phyloP scores from a whole-genome alignment of 1,140 invertebrate genomes.

The Musca domestica region DNA sequence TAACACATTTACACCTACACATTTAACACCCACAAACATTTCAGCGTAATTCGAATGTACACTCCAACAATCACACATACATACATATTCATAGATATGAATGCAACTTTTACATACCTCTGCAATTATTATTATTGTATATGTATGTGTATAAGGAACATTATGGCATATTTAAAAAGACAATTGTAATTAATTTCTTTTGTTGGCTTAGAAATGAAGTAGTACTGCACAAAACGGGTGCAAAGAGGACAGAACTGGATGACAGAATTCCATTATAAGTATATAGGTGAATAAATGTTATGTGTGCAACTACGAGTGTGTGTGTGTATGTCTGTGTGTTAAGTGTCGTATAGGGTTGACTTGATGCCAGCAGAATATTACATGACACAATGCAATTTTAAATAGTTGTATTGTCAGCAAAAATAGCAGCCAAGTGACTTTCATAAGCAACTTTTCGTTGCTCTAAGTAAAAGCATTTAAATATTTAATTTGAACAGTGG shows the following conservation, averaged over 20 bases:
- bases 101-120: too few relatives aligned
- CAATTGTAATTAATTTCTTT: slow-evolving; percentile 23
- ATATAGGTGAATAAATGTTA: too few relatives aligned
- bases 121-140: neutral
- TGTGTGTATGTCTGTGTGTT: neutral
- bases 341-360: slow-evolving; percentile 12
- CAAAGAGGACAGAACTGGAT: too few relatives aligned
- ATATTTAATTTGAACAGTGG: too few relatives aligned
- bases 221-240: too few relatives aligned
- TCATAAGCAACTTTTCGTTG: slow-evolving; percentile 19
- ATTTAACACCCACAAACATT: too few relatives aligned
- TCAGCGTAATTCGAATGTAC: too few relatives aligned
- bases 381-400: slow-evolving; percentile 22
- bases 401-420: slow-evolving; percentile 22
- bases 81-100: neutral
- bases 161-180: slow-evolving; percentile 23
- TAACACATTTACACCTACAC: too few relatives aligned
- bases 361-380: slow-evolving; percentile 13
- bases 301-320: neutral
- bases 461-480: too few relatives aligned
- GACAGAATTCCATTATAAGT: too few relatives aligned
- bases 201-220: slow-evolving; percentile 5
- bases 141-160: slow-evolving; percentile 10
- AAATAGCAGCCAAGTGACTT: slow-evolving; percentile 10
- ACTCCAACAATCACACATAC: neutral